phyloP scores from a whole-genome alignment of 64 coral and sea anemone genomes.

The Montipora foliosa region DNA sequence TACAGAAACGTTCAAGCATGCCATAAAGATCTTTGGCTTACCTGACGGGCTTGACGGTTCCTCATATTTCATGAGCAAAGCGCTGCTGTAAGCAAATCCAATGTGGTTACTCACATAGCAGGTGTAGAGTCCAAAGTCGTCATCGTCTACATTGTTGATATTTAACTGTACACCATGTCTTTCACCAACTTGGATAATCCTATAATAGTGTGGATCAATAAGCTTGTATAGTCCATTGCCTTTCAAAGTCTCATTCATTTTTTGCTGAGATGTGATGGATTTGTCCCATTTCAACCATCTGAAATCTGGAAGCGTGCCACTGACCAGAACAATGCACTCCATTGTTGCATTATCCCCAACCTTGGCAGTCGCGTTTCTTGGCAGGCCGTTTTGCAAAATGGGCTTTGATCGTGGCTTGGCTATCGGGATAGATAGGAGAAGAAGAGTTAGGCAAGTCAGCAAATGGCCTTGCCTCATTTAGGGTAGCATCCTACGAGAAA shows the following conservation, averaged over 20 bases:
- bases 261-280: conserved; percentile 43
- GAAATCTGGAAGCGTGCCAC: conserved; percentile 91
- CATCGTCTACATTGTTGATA: conserved; percentile 78
- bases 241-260: not conserved
- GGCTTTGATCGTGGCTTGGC: conserved; percentile 78
- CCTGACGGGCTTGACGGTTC: not conserved
- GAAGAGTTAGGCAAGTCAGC: not conserved
- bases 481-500: no score
- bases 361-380: conserved; percentile 70
- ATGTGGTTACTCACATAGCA: conserved; percentile 91
- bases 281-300: conserved; percentile 92
- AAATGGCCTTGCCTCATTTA: no score
- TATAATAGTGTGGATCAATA: conserved; percentile 72
- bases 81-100: conserved; percentile 70
- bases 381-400: conserved; percentile 76
- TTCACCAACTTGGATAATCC: conserved; percentile 34
- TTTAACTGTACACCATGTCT: conserved; percentile 61
- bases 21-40: not conserved
- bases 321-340: conserved; percentile 82
- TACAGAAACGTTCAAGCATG: not conserved
- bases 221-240: conserved; percentile 48
- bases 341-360: conserved; percentile 79
- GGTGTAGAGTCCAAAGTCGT: conserved; percentile 92
- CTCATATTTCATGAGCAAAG: conserved; percentile 71
- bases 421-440: conserved; percentile 3